phyloP scores from a whole-genome alignment of 2,113 vertebrate genomes.

The Vimba vimba region DNA sequence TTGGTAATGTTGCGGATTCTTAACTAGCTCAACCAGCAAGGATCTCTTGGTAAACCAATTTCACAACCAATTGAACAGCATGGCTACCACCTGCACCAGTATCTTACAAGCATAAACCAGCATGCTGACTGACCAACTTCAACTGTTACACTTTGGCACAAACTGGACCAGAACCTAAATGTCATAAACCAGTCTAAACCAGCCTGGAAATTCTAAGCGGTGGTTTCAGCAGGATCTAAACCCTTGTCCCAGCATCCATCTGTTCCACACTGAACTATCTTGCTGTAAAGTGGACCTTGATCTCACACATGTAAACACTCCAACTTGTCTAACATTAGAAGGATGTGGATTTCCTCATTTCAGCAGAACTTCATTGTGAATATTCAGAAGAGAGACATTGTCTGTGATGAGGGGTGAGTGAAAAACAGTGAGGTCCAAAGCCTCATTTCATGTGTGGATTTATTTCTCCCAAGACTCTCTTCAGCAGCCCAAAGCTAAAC shows the following conservation, averaged over 20 bases:
- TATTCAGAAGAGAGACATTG: conserved; percentile 49
- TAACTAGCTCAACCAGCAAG: not conserved
- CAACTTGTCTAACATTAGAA: not conserved
- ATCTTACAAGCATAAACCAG: not conserved
- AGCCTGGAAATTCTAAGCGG: not conserved
- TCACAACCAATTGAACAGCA: not conserved
- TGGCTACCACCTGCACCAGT: not conserved
- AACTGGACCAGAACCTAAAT: not conserved
- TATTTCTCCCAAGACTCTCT: conserved; percentile 70
- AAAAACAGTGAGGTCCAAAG: conserved; percentile 57
- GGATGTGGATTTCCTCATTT: conserved; percentile 1
- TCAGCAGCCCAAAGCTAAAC: conserved; percentile 68
- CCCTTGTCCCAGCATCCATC: not conserved
- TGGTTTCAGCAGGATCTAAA: not conserved
- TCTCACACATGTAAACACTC: conserved; percentile 2
- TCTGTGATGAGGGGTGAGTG: conserved; percentile 51
- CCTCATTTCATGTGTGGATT: conserved; percentile 65
- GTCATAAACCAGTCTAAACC: not conserved
- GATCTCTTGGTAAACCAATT: not conserved
- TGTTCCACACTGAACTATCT: not conserved
- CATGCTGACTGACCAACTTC: not conserved
- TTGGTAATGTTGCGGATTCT: not conserved
- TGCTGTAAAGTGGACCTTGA: conserved; percentile 1
- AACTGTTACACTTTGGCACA: not conserved
- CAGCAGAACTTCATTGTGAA: conserved; percentile 38